phyloP scores from a whole-genome alignment of 1,140 invertebrate genomes.

The Eupristina koningsbergeri region DNA sequence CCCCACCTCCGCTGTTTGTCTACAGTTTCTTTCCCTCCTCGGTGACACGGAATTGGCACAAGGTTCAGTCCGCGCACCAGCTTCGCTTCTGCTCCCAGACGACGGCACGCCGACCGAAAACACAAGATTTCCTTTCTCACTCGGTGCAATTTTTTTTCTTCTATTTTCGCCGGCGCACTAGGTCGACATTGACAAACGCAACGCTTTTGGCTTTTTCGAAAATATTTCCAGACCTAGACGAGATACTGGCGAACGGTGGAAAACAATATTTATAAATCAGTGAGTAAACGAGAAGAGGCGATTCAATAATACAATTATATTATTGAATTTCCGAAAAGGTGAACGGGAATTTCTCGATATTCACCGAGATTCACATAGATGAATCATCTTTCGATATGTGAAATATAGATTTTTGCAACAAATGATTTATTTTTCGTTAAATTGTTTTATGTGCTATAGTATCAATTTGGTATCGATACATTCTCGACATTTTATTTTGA shows the following conservation, averaged over 20 bases:
- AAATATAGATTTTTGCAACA: too few relatives aligned
- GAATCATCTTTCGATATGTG: too few relatives aligned
- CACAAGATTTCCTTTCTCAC: slow-evolving; percentile 25
- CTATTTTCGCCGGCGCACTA: slow-evolving; percentile 42
- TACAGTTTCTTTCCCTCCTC: background rate
- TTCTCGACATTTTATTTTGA: too few relatives aligned
- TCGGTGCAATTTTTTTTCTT: slow-evolving; percentile 50
- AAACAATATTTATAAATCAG: slow-evolving; percentile 25
- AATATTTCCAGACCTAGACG: too few relatives aligned
- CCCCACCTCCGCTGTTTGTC: background rate
- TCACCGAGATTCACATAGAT: too few relatives aligned
- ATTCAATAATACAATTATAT: slow-evolving; percentile 26
- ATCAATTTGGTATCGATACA: too few relatives aligned
- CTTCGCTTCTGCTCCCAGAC: background rate
- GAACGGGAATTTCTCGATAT: too few relatives aligned
- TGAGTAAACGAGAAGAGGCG: slow-evolving; percentile 13
- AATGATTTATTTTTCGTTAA: too few relatives aligned
- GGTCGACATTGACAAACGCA: slow-evolving; percentile 44
- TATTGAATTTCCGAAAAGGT: slow-evolving; percentile 15
- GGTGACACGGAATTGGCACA: slow-evolving; percentile 66
- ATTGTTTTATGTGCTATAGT: too few relatives aligned
- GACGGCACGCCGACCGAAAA: slow-evolving; percentile 42
- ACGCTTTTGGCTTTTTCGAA: background rate
- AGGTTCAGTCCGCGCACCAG: slow-evolving; percentile 55
- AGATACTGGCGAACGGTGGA: background rate